Percentiles rank a stretch among this genome's conserved stretches.
Conservation (phyloP, 2,888 invertebrate genomes). For the Criorhina ranunculi region DNA sequence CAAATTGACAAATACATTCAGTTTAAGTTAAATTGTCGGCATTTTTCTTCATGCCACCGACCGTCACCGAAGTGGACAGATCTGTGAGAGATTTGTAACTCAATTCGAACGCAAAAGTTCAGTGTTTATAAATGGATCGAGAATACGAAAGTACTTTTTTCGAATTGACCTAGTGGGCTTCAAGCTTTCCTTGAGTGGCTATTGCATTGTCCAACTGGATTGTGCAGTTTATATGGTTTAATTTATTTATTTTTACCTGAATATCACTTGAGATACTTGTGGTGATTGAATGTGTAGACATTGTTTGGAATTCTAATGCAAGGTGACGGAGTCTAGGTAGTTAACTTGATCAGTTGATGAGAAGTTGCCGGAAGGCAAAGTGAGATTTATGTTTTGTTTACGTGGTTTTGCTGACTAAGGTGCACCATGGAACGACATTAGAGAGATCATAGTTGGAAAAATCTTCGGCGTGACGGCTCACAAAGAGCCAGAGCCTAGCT, state of each 20-base stretch:
- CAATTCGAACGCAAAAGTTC: slow-evolving; percentile 2
- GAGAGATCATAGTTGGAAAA: too few relatives aligned
- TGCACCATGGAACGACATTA: too few relatives aligned
- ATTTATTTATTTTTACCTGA: slow-evolving; percentile 11
- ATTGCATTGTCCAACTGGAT: slow-evolving; percentile 12
- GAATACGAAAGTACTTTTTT: slow-evolving; percentile 22
- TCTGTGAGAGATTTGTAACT: neutral
- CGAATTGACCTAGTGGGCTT: neutral
- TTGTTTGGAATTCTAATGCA: slow-evolving; percentile 16
- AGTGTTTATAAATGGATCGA: slow-evolving; percentile 2
- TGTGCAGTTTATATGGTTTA: neutral
- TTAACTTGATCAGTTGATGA: neutral
- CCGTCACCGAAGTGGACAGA: neutral
- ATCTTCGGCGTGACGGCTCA: too few relatives aligned
- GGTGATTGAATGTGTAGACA: neutral
- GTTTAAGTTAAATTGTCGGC: slow-evolving; percentile 60
- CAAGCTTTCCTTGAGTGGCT: neutral
- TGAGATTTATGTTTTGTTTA: too few relatives aligned
- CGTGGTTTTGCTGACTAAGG: too few relatives aligned
- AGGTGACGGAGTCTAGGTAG: neutral
- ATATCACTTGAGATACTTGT: slow-evolving; percentile 14
- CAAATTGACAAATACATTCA: slow-evolving; percentile 73
- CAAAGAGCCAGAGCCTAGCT: too few relatives aligned
- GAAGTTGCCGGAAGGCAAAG: too few relatives aligned
- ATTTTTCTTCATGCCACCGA: slow-evolving; percentile 34